Evolutionary conservation across 2,797 vertebrate genomes (phyloP), one percentile per base, ranked within the genome.

Genomic region (Myoxocephalus aenaeus): DNA sequence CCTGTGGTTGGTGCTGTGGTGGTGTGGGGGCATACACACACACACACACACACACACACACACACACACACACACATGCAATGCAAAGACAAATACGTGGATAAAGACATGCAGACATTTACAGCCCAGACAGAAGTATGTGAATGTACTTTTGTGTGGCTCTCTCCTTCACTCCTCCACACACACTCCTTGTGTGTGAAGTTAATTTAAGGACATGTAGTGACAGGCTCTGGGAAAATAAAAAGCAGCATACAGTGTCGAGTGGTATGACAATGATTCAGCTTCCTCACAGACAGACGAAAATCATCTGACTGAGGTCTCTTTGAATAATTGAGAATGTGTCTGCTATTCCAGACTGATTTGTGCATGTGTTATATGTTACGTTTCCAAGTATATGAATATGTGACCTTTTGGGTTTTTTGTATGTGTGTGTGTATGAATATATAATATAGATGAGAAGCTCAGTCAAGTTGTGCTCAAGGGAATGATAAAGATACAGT

Each of bases 1-100:
- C 93, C 95, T 95, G 95, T 95, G 95, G 94, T 92, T 75, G 71
- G 48, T 89, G 86, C 75, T 87, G 89, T 81, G 87, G 90, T 73
- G 81, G 81, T 77, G 83, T 82, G 75, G 81, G 77, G 75, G 76
- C 82, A 87, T 83, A 73, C 62, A 61, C 54, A 53, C 75, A 50
- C 51, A 59, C 42, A 54, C 64, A 76, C 57, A 74, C 36, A 64
- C 44, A 61, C 62, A 56, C 59, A 70, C 62, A 65, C 53, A 73
- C 64, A 71, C 65, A 66, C 18, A 64, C 76, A 75, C 73, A 62
- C 70, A 84, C 42, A 81, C 62, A 70, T 70, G 77, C 69, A 81
- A 90, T 63, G 69, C 72, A 84, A 77, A 87, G 74, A 58, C 73
- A 79, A 73, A 88, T 75, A 58, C 73, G 77, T 72, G 70, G 62